Evolutionary conservation across 2,888 invertebrate genomes (phyloP), one percentile per base, ranked within the genome.

Genomic region (Drosophila maculinotata): DNA sequence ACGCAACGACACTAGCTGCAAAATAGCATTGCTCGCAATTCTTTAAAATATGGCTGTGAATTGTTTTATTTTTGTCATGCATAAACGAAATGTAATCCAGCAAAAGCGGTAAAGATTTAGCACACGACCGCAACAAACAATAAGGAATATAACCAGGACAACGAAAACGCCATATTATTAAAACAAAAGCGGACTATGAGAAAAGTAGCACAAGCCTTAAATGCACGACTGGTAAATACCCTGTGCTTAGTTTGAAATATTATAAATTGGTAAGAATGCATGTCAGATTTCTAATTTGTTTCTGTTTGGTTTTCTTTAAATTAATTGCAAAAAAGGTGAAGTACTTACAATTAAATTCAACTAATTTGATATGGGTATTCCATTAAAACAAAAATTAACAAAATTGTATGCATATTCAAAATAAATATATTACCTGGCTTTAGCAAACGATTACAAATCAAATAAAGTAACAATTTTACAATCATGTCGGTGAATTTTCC

Each of bases 101-200:
- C 28, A 44, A 30, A 54, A 47, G 38, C 8, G 10, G 31, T 23
- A n/a, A 17, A 51, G 35, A 62, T 68, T 31, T 68, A 33, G 62
- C 71, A 45, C 53, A 69, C 30, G 59, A 25, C 28, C 53, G 42
- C 28, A 28, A 8, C 38, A 49, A 49, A 48, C 69, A 69, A 69
- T 23, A 8, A 2, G 20, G 10, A 45, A 48, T 20, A 54, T n/a
- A 44, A 28, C 2, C 36, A 54, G 36, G 45, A 39, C 30, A 58
- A 30, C 30, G 45, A 49, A 47, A 44, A 36, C 20, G 39, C 14
- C 38, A 59, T 31, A 69, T 56, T 39, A 54, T 38, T 49, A 33
- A 52, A 66, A 64, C 51, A 63, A 52, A 51, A 48, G 57, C 42
- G 49, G 39, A 30, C 60, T 9, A 74, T 54, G 28, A 44, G 14